Evolutionary conservation across 1,140 invertebrate genomes (phyloP).

Genomic region (Philotrypesis tridentata): DNA sequence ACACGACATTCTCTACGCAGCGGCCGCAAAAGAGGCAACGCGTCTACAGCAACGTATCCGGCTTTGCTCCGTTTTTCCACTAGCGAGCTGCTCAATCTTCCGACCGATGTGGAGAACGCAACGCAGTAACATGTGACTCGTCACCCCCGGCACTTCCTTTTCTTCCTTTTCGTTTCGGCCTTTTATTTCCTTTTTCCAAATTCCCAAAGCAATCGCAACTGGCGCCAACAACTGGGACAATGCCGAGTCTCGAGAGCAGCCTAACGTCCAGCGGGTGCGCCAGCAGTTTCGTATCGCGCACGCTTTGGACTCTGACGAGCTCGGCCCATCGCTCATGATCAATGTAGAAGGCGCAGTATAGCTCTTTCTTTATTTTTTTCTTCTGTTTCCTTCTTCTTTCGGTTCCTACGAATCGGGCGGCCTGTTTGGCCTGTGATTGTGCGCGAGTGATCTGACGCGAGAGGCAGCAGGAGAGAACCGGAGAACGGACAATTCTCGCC

Average conservation of each 20-base stretch:
- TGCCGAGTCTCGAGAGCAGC: neutral
- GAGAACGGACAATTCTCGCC: neutral
- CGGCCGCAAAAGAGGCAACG: neutral
- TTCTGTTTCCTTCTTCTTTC: conserved; percentile 52
- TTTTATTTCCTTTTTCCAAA: neutral
- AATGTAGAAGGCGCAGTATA: conserved; percentile 66
- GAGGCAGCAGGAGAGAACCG: neutral
- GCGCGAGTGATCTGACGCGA: neutral
- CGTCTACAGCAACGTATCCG: neutral
- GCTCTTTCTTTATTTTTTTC: conserved; percentile 55
- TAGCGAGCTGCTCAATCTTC: neutral
- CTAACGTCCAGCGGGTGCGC: neutral
- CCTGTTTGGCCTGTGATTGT: neutral
- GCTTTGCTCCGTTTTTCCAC: neutral
- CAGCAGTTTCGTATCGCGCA: neutral
- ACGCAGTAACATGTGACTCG: conserved; percentile 46
- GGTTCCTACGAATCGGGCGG: neutral
- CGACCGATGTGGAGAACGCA: neutral
- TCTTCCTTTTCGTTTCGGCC: conserved; percentile 11
- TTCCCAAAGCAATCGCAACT: neutral
- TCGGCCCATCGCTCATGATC: conserved; percentile 56
- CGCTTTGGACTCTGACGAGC: neutral
- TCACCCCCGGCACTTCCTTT: neutral
- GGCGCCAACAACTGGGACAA: neutral
- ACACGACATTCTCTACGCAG: neutral